A percentile compares a stretch with the other conserved stretches of the same genome.
Conservation (phyloP, 1,140 invertebrate species). For the Portunus trituberculatus region DNA sequence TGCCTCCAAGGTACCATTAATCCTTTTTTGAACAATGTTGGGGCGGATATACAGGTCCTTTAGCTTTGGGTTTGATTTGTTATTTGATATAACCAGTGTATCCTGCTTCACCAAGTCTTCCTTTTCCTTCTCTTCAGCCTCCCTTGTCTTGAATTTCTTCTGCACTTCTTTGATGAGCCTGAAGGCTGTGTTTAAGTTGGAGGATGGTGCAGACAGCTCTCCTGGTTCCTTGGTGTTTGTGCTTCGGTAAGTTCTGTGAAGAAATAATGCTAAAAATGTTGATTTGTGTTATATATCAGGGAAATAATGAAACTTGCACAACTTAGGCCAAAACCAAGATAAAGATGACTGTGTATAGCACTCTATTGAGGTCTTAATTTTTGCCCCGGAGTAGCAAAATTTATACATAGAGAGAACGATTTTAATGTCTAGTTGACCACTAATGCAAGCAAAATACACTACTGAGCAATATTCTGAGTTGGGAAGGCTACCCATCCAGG, state of each 20-base stretch:
- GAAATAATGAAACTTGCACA: too few species aligned
- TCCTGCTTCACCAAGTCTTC: conserved; percentile 99
- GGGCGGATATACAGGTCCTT: conserved; percentile 99
- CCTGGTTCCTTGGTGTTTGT: conserved; percentile 99
- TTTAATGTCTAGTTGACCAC: too few species aligned
- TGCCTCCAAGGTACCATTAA: conserved; percentile 95
- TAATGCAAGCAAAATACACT: too few species aligned
- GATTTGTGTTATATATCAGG: not conserved
- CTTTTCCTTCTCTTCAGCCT: conserved; percentile 99
- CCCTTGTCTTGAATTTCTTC: conserved; percentile 98
- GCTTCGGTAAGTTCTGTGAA: conserved; percentile 97
- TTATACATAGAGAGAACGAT: too few species aligned
- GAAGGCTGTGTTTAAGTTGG: conserved; percentile 98
- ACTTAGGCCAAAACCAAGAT: too few species aligned
- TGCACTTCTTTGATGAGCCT: conserved; percentile 99
- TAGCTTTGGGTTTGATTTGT: conserved; percentile 98
- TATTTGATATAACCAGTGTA: conserved; percentile 95
- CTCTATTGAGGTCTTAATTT: too few species aligned
- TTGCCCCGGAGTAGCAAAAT: too few species aligned
- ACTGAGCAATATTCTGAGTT: too few species aligned
- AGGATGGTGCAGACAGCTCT: conserved; percentile 95
- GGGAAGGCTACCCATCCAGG: too few species aligned
- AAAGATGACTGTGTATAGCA: too few species aligned
- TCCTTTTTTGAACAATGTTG: conserved; percentile 98
- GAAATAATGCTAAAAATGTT: not conserved